Evolutionary conservation across 2,888 invertebrate genomes (phyloP), one percentile per base, ranked within the genome.

Genomic region (Cynaeus angustus): DNA sequence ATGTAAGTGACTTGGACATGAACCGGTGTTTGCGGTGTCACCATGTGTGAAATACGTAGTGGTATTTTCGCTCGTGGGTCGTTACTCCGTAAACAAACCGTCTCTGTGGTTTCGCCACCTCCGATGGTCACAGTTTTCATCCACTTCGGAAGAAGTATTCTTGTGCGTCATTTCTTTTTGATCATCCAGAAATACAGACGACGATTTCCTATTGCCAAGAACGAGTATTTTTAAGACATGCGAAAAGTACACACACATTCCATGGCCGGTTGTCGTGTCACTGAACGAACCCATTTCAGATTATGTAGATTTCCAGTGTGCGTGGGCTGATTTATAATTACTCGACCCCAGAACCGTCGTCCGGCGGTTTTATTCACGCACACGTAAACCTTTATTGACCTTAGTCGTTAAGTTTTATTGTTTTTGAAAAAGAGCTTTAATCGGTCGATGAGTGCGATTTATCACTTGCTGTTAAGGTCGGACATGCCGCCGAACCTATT

Each of bases 321-420:
- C 66, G 56, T 56, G 66, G 66, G 66, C 56, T 48, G 66, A 66
- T 66, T 66, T 66, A 66, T 66, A 66, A 53, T 65, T 65, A 65
- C 65, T 38, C 56, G 33, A 59, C 10, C 45, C 46, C 50, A 48
- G 6, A 13, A 45, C 9, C 52, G 53, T 7, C 38, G 30, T 13
- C 21, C 21, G 21, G 21, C 21, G 21, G 21, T 21, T 21, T 61
- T 61, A 41, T 41, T 45, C 61, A 61, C 50, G 48, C 48, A 43
- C 53, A 53, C 37, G 37, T 48, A 30, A 21, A 48, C 53, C 43
- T 21, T 46, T 45, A 41, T 58, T 59, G 59, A 45, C 59, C 59
- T 26, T 13, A 21, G n/a, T 46, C 41, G 43, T 58, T 46, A 45
- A 26, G 46, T 48, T 30, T 50, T 21, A 52, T 59, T 41, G 56